Base-by-base conservation (phyloP, 2,113 vertebrate species). In the Climacteris rufus region DNA sequence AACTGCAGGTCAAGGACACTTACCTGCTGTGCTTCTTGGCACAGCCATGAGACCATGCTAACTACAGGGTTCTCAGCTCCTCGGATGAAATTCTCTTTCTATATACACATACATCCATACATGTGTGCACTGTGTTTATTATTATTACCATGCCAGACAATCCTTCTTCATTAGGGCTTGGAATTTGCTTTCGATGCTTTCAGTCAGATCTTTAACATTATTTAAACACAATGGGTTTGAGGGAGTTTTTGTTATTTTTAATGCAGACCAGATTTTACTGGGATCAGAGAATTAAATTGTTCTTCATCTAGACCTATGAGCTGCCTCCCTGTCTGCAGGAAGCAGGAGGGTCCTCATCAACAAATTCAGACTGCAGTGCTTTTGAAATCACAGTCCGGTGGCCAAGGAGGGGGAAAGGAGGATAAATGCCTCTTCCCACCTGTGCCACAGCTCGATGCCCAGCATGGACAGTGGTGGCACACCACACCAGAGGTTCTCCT, bases 131-230 rank as follows among this genome's bases (percentile, higher is more conserved):
- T 1, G 10, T 83, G 56, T 89, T 96, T 94, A 92, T 96, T 95
- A 78, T 94, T 94, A 95, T 71, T 93, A 75, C 94, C 56, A 64
- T 93, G 80, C 88, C 93, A 96, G 94, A 94, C 93, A 94, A 96
- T 94, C 93, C 52, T 94, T 97, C 93, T 94, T 96, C 95, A 95
- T 97, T 96, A 96, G 69, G 59, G 44, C 47, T 53, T 90, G 96
- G 92, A 96, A 96, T 93, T 89, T 92, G 88, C 83, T 96, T 90
- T 95, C 8, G 2, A 78, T 93, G 90, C 72, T 78, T 95, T 90
- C 90, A 96, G 83, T 96, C 68, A 92, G 80, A 94, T 94, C 92
- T 75, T 90, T 94, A 94, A 78, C 85, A 16, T 94, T 94, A 93
- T 94, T 97, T 96, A 92, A 97, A 95, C 69, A 92, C 60, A 94